Percentiles rank a stretch among this genome's conserved stretches.
phyloP scores from a whole-genome alignment of 2,888 invertebrate species.

The Sinohyriopsis cumingii region DNA sequence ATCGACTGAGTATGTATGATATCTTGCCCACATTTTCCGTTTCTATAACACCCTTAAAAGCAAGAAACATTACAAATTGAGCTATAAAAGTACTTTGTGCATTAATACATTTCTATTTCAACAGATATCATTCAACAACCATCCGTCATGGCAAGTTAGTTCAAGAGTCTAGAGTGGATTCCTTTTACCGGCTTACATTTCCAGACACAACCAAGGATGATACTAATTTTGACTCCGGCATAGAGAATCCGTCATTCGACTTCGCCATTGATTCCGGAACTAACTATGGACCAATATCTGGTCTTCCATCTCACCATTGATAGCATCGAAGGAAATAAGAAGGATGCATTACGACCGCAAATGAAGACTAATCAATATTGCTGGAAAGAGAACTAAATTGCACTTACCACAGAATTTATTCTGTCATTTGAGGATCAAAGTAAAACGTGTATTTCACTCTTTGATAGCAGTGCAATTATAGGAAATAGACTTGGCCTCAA shows the following conservation, averaged over 20 bases:
- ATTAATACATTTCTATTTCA: not conserved
- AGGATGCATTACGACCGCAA: no score
- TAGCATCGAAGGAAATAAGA: no score
- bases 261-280: conserved; percentile 3
- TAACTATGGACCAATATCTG: no score
- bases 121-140: conserved; percentile 36
- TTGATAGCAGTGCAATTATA: no score
- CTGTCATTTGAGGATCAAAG: not conserved
- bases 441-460: no score
- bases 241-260: conserved; percentile 57
- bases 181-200: conserved; percentile 53
- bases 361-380: not conserved
- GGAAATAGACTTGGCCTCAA: no score
- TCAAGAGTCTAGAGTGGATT: conserved; percentile 46
- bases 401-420: not conserved
- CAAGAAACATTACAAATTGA: not conserved
- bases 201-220: conserved; percentile 48
- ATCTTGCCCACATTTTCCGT: no score
- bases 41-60: no score
- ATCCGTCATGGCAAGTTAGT: conserved; percentile 51
- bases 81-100: no score
- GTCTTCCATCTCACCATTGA: no score
- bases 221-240: conserved; percentile 51
- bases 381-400: not conserved
- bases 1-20: no score